phyloP scores from a whole-genome alignment of 2,888 invertebrate species.

The Bruchidius siliquastri region DNA sequence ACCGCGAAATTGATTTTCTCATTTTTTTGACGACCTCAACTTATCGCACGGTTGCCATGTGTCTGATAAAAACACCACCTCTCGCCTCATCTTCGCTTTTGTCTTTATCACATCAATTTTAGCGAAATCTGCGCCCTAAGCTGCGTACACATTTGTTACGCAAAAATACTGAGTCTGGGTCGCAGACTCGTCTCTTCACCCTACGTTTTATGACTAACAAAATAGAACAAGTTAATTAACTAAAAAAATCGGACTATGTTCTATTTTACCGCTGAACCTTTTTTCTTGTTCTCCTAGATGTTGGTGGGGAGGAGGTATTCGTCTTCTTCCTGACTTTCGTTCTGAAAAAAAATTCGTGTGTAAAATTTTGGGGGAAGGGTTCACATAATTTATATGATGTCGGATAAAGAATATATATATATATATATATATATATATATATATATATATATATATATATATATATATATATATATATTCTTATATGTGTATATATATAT shows the following conservation, averaged over 20 bases:
- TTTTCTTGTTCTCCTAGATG: constrained; percentile 17
- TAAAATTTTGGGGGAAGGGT: too few species aligned
- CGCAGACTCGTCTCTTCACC: neutral
- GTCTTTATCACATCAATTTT: neutral
- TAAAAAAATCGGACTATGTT: constrained; percentile 1
- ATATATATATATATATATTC: too few species aligned
- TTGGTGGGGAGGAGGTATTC: constrained; percentile 12
- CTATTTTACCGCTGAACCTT: constrained; percentile 18
- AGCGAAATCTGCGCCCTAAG: constrained; percentile 1
- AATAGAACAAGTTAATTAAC: neutral
- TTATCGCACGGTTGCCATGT: neutral
- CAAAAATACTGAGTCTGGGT: constrained; percentile 4
- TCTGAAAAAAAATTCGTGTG: neutral
- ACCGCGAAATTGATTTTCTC: neutral
- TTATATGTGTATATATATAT: too few species aligned
- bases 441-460: too few species aligned
- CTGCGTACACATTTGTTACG: constrained; percentile 6
- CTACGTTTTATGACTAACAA: neutral
- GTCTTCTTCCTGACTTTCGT: constrained; percentile 36
- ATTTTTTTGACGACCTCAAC: neutral
- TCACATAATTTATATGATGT: too few species aligned
- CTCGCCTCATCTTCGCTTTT: neutral
- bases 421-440: too few species aligned
- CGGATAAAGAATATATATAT: too few species aligned
- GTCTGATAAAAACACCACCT: neutral